These are phyloP conservation scores for Calyptomena viridis DNA, from an alignment of 2,113 vertebrate species.

Conservation along the genomic window DNA sequence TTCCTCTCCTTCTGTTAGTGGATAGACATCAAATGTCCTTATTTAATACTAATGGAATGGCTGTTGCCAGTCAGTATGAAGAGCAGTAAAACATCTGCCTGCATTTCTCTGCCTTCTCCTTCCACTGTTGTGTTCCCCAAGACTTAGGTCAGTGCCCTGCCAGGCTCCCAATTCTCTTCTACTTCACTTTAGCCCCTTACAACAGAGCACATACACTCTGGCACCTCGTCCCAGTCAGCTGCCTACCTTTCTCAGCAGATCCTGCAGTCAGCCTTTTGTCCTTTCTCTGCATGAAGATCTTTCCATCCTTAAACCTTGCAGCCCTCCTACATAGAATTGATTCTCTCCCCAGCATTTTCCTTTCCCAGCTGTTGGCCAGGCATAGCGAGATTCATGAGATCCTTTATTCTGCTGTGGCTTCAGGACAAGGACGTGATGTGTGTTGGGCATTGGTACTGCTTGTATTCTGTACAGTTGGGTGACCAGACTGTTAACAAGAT, in stretches of 20 bases:
- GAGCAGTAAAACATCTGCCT: neutral
- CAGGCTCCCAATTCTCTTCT: neutral
- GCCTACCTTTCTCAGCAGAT: neutral
- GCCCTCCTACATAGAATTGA: neutral
- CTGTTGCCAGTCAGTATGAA: neutral
- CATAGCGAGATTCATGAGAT: accelerated
- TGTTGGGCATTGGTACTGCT: neutral
- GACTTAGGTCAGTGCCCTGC: neutral
- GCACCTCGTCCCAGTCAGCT: neutral
- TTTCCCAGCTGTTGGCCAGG: neutral
- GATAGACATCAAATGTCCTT: neutral
- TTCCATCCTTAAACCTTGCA: neutral
- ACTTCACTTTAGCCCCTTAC: neutral
- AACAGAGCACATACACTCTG: accelerated
- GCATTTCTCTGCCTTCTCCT: neutral
- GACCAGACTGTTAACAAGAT: neutral
- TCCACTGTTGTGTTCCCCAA: neutral
- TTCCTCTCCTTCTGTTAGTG: neutral
- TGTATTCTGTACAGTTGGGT: neutral
- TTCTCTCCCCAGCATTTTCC: neutral
- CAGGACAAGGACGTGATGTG: neutral
- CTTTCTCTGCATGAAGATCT: neutral
- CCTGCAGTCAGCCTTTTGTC: neutral
- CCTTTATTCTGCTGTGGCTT: neutral
- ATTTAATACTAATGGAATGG: neutral